Base-by-base conservation (phyloP, 2,113 vertebrate genomes). In the Entelurus aequoreus region DNA sequence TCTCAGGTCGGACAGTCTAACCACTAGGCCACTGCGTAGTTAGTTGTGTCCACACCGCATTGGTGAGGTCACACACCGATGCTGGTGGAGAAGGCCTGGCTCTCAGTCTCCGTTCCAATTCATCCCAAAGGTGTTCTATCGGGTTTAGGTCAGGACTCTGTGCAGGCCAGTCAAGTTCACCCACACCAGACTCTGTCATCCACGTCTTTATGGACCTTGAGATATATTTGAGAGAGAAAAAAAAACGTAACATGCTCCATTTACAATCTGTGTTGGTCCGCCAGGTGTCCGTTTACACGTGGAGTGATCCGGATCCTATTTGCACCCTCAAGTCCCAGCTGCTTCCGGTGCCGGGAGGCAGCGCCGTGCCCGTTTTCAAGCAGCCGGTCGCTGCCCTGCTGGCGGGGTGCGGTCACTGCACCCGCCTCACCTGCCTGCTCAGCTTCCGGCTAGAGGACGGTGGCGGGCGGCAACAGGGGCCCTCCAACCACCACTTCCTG, bases 401-500 rank as follows among this genome's bases (percentile, higher is more conserved):
- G 77, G 75, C 54, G 3, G 83, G 84, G 44, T 98, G 95, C 40
- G 74, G 85, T 0, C 84, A 69, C 36, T 96, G 94, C 65, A 94
- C 87, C 8, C 90, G 91, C 55, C 71, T 72, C 47, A 88, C 90
- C 70, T 97, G 95, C 10, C 60, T 98, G 19, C 44, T 95, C 62
- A 90, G 89, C 65, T 98, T 96, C 67, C 71, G 77, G 63, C 88
- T 99, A 44, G 66, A 89, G 65, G 81, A 87, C 15, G n/a, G 71
- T 12, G 40, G 15, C 5, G 21, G 75, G 1, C 88, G 83, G 67
- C 71, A 0, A 66, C 70, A 0, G 44, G 92, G 94, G 36, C 91
- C 94, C 15, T 57, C 0, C 1, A 97, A 97, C 85, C 78, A 94
- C 67, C 90, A 94, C 72, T 96, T 95, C 76, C 88, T 95, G 48